Conservation (phyloP, 2,113 vertebrate species). For the Sprattus sprattus region DNA sequence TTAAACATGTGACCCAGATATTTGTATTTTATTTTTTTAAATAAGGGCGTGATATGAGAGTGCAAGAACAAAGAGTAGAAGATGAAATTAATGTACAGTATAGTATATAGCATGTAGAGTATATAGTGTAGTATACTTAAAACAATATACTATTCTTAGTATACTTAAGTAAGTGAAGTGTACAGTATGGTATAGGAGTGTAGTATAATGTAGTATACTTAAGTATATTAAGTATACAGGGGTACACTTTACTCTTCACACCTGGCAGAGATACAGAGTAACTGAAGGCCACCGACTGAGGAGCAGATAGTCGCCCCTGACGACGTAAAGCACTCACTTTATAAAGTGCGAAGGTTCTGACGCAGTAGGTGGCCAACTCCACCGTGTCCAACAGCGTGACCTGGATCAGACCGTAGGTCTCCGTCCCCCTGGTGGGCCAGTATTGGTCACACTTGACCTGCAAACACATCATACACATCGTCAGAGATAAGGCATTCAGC, state of each 20-base stretch:
- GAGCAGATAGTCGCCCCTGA: neutral
- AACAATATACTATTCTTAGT: neutral
- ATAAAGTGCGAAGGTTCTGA: slow-evolving; percentile 96
- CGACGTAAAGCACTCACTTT: slow-evolving; percentile 75
- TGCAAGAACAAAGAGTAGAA: no score
- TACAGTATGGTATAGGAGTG: no score
- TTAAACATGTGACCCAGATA: no score
- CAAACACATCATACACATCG: slow-evolving; percentile 33
- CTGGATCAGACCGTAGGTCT: slow-evolving; percentile 94
- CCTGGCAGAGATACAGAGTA: no score
- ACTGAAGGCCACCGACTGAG: neutral
- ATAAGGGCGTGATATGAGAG: no score
- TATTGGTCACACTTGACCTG: slow-evolving; percentile 99
- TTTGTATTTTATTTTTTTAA: no score
- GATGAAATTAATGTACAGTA: neutral
- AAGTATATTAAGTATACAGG: no score
- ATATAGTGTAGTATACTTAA: no score
- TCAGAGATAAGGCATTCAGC: neutral
- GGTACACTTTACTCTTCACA: no score
- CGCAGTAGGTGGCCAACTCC: slow-evolving; percentile 94
- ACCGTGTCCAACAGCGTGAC: slow-evolving; percentile 93
- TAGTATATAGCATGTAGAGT: no score
- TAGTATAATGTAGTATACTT: no score
- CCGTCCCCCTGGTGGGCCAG: slow-evolving; percentile 94
- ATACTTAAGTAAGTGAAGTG: no score